Percentiles rank a stretch among this genome's conserved stretches.
phyloP scores from a whole-genome alignment of 2,797 vertebrate species.

The Sebastes aleutianus region DNA sequence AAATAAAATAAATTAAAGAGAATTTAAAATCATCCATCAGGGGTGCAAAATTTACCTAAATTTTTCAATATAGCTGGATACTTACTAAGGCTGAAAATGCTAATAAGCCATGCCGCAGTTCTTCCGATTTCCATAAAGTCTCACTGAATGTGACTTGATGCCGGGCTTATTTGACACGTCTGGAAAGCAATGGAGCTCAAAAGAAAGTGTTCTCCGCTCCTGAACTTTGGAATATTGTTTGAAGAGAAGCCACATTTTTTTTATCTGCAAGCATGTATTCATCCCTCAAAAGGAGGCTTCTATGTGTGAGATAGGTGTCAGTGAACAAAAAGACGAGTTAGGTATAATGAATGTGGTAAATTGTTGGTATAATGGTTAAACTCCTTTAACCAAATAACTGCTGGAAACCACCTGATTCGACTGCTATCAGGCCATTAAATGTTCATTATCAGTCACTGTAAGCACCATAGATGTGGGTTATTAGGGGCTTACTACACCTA shows the following conservation, averaged over 20 bases:
- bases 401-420: neutral
- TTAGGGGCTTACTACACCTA: too few species aligned
- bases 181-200: neutral
- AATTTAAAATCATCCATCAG: neutral
- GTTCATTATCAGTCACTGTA: too few species aligned
- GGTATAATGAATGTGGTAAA: neutral
- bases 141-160: neutral
- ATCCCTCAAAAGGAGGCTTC: neutral
- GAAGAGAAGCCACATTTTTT: neutral
- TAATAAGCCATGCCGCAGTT: neutral
- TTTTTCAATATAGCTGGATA: neutral
- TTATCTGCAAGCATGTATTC: neutral
- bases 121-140: neutral
- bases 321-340: neutral
- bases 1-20: neutral
- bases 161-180: neutral
- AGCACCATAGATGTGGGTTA: too few species aligned
- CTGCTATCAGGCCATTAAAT: too few species aligned
- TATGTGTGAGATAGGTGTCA: neutral
- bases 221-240: neutral
- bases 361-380: neutral
- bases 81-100: neutral
- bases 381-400: neutral
- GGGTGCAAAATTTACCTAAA: rapidly evolving
- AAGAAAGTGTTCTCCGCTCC: neutral